Percentiles rank a stretch among this genome's conserved stretches.
These are phyloP conservation scores for Drosophila yooni DNA, from an alignment of 2,888 invertebrate species.

Conservation along the genomic window DNA sequence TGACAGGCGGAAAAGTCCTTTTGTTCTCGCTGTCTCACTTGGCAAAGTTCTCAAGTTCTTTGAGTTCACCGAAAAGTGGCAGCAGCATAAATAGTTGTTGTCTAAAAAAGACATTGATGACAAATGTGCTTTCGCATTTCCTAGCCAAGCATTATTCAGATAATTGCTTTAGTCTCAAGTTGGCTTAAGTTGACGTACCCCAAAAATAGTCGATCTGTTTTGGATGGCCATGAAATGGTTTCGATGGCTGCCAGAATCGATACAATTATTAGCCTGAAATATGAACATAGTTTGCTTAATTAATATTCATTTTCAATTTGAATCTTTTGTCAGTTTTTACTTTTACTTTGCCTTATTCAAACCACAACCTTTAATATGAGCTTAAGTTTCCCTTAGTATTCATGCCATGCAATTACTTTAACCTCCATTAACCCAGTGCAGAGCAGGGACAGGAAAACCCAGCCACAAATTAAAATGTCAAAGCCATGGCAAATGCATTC, in stretches of 20 bases:
- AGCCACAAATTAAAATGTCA: conserved; percentile 42
- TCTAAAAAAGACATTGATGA: conserved; percentile 21
- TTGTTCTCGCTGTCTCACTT: conserved; percentile 46
- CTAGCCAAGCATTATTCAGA: conserved; percentile 14
- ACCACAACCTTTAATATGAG: neutral
- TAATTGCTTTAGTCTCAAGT: conserved; percentile 7
- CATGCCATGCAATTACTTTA: conserved; percentile 9
- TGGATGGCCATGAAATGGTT: neutral
- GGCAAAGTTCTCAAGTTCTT: conserved; percentile 60
- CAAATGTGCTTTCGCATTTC: conserved; percentile 24
- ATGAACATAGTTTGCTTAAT: neutral
- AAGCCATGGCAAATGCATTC: conserved; percentile 39
- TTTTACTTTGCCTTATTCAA: neutral
- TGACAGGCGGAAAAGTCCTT: conserved; percentile 50
- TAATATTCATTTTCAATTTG: neutral
- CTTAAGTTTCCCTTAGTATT: neutral
- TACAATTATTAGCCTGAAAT: neutral
- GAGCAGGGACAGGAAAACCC: neutral
- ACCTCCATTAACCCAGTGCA: conserved; percentile 20
- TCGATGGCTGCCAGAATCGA: neutral
- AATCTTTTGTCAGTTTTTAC: neutral
- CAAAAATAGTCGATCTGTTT: neutral
- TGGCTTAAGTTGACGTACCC: conserved; percentile 4
- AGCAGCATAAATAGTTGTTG: conserved; percentile 17
- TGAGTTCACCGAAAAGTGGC: conserved; percentile 39